These are phyloP conservation scores for Boulengeromyrus knoepffleri DNA, from an alignment of 2,113 vertebrate genomes.

Conservation along the genomic window DNA sequence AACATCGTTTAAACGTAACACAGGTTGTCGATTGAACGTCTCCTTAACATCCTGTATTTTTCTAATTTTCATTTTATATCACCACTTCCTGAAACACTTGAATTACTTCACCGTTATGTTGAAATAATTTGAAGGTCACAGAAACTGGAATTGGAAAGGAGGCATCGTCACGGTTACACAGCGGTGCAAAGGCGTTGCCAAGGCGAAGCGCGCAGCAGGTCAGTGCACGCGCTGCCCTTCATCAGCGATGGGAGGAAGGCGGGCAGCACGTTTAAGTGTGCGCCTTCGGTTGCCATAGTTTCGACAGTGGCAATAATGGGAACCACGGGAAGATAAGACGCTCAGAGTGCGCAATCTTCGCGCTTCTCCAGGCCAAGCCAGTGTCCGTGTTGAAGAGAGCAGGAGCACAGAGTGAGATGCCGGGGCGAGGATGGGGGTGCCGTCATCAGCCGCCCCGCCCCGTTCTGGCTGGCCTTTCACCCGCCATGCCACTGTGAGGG, in stretches of 20 bases:
- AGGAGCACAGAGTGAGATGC: background rate
- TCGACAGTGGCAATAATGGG: background rate
- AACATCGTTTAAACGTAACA: background rate
- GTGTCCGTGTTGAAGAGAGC: background rate
- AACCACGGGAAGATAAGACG: background rate
- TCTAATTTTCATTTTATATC: background rate
- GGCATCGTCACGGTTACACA: background rate
- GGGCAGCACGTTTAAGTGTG: background rate
- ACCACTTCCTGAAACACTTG: background rate
- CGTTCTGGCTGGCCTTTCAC: background rate
- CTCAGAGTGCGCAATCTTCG: background rate
- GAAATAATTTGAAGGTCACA: background rate
- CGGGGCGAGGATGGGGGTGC: background rate
- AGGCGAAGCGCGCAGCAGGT: background rate
- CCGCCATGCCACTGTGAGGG: background rate
- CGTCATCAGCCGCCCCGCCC: background rate
- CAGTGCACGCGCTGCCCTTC: background rate
- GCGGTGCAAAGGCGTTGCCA: background rate
- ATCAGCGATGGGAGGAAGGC: background rate
- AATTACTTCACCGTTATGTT: background rate
- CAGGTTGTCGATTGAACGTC: background rate
- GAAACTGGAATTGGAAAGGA: background rate
- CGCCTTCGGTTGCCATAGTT: background rate
- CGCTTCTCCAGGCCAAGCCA: background rate
- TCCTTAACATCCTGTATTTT: background rate